Percentiles rank a stretch among this genome's conserved stretches.
Evolutionary conservation across 2,888 invertebrate species (phyloP).

Genomic region (Tachystola acroxantha): DNA sequence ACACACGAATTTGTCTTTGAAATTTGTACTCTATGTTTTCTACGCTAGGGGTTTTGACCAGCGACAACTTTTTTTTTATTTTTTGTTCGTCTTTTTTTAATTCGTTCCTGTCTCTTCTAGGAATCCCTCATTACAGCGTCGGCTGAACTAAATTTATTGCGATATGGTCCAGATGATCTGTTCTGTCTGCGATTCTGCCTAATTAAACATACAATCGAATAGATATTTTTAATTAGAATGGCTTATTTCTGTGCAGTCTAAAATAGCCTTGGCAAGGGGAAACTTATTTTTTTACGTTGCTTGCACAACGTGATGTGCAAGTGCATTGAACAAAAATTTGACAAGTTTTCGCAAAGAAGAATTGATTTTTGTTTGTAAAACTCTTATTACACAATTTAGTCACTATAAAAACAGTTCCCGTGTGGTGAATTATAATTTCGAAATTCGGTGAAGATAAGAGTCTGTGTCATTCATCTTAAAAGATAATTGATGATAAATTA

Average conservation of each 20-base stretch:
- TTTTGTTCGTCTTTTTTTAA: conserved; percentile 31
- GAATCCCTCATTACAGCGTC: conserved; percentile 42
- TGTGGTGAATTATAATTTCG: too few relatives aligned
- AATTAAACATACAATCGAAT: conserved; percentile 15
- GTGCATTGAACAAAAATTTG: too few relatives aligned
- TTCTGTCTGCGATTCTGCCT: conserved; percentile 21
- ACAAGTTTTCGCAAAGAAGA: too few relatives aligned
- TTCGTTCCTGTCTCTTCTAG: conserved; percentile 43
- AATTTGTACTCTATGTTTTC: conserved; percentile 9
- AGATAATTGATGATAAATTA: background rate
- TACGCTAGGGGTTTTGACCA: conserved; percentile 5
- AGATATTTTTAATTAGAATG: background rate
- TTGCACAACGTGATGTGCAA: too few relatives aligned
- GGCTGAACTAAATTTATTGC: conserved; percentile 33
- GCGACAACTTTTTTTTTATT: conserved; percentile 20
- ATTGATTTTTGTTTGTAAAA: too few relatives aligned
- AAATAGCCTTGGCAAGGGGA: background rate
- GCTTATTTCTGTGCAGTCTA: background rate
- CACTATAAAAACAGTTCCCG: too few relatives aligned
- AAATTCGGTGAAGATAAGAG: too few relatives aligned
- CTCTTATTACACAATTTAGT: too few relatives aligned
- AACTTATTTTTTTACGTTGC: too few relatives aligned
- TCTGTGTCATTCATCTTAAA: too few relatives aligned
- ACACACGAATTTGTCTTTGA: background rate
- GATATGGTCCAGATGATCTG: conserved; percentile 26